Evolutionary conservation across 2,113 vertebrate genomes (phyloP), one percentile per base, ranked within the genome.

Genomic region (Petromus typicus): DNA sequence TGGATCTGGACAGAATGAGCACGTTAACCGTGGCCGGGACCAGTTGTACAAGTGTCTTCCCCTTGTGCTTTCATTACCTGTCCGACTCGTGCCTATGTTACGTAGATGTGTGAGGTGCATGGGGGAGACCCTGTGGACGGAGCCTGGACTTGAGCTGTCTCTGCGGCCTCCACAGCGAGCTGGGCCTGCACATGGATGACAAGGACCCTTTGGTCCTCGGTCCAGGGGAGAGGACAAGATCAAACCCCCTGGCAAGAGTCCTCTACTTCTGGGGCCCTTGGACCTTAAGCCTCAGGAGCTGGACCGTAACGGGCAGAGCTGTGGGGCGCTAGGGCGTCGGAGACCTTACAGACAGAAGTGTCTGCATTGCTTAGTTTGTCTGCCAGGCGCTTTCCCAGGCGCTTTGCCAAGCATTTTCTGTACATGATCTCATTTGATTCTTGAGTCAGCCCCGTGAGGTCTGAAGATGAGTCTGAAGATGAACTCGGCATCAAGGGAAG

Each of bases 401-500:
- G 1, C 59, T 91, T 86, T 94, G 91, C 91, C 79, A 61, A 61
- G 63, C 0, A 0, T 79, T 96, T 97, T 96, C 89, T 54, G 83
- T 40, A 59, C 32, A 37, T 87, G 91, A 94, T 84, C 89, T 97
- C 91, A 96, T 83, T 95, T 96, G 83, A 67, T 92, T 96, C 94
- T 86, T 1, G 0, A 18, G 80, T 93, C 40, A 75, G 20, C n/a
- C 9, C 32, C 8, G 20, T 89, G 84, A 96, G 64, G 79, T 91
- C 73, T 8, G 56, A n/a, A n/a, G n/a, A n/a, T n/a, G n/a, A n/a
- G n/a, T n/a, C n/a, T n/a, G n/a, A 80, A 83, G 69, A 32, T 75
- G 48, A 56, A 40, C 63, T 71, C 67, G 18, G n/a, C 1, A 0
- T 4, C 8, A 32, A 64, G 54, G 32, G 51, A 64, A 75, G 32